phyloP scores from a whole-genome alignment of 2,888 invertebrate species.

The Athripsodes cinereus region DNA sequence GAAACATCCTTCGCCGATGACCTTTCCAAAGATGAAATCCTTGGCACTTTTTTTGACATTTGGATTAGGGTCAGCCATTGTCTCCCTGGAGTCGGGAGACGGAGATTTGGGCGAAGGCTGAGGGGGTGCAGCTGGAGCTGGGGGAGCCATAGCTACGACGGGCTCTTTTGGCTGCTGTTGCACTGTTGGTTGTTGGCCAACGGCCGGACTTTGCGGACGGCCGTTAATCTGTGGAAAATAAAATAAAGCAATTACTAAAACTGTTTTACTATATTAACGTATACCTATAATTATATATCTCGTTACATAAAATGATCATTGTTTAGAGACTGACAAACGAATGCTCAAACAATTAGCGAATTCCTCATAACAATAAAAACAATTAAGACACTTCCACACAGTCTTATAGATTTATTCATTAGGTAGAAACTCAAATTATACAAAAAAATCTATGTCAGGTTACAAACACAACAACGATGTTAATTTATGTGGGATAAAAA shows the following conservation, averaged over 20 bases:
- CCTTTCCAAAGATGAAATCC: constrained; percentile 92
- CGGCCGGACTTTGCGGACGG: constrained; percentile 37
- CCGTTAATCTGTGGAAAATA: constrained; percentile 37
- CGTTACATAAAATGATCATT: neutral
- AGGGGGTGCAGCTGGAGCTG: constrained; percentile 38
- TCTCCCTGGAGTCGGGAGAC: constrained; percentile 39
- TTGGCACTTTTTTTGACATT: constrained; percentile 65
- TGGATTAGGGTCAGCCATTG: constrained; percentile 35
- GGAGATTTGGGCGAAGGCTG: constrained; percentile 37
- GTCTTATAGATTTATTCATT: too few relatives aligned
- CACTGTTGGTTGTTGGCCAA: constrained; percentile 32
- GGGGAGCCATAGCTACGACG: constrained; percentile 38
- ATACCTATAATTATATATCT: neutral
- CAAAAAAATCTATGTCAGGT: too few relatives aligned
- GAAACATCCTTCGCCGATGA: constrained; percentile 96
- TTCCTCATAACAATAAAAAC: too few relatives aligned
- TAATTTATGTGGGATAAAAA: too few relatives aligned
- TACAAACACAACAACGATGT: too few relatives aligned
- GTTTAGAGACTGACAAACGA: too few relatives aligned
- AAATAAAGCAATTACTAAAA: neutral
- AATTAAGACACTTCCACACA: too few relatives aligned
- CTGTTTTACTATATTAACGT: neutral
- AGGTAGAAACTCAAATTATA: too few relatives aligned
- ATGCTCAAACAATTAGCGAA: too few relatives aligned
- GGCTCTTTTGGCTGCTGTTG: constrained; percentile 31